Conservation (phyloP, 2,888 invertebrate species). For the Ochropleura leucogaster region DNA sequence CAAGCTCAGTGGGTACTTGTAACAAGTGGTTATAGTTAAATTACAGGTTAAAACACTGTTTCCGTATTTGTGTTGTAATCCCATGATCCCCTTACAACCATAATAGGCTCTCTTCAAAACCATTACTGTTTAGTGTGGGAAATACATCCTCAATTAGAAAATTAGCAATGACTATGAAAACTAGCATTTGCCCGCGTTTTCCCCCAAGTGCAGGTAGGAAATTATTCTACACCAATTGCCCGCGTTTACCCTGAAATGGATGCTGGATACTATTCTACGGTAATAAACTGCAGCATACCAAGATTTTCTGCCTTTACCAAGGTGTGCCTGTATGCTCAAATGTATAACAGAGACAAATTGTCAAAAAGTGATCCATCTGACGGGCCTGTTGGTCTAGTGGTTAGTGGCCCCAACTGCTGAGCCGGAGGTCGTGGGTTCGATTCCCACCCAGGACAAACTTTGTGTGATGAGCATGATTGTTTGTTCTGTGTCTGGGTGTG, state of each 20-base stretch:
- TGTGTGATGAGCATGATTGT: too few species aligned
- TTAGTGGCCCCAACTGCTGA: too few species aligned
- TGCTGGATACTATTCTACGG: background rate
- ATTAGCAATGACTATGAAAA: background rate
- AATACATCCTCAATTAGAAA: background rate
- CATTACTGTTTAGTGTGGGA: background rate
- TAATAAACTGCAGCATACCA: background rate
- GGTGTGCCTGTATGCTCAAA: background rate
- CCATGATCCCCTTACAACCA: slow-evolving; percentile 9
- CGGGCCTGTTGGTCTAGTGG: too few species aligned
- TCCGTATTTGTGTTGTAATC: slow-evolving; percentile 10
- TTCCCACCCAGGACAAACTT: too few species aligned
- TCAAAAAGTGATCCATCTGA: too few species aligned
- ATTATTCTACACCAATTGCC: too few species aligned
- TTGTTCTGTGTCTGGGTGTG: too few species aligned
- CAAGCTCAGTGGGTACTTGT: background rate
- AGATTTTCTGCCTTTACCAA: background rate
- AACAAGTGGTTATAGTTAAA: background rate
- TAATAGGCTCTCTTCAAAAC: background rate
- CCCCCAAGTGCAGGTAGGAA: background rate
- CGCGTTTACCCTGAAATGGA: too few species aligned
- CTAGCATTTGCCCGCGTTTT: background rate
- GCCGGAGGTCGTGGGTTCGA: too few species aligned
- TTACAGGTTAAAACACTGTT: slow-evolving; percentile 13
- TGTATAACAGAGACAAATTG: too few species aligned